Evolutionary conservation across 2,113 vertebrate genomes (phyloP), one percentile per base, ranked within the genome.

Genomic region (Stictonetta naevosa): DNA sequence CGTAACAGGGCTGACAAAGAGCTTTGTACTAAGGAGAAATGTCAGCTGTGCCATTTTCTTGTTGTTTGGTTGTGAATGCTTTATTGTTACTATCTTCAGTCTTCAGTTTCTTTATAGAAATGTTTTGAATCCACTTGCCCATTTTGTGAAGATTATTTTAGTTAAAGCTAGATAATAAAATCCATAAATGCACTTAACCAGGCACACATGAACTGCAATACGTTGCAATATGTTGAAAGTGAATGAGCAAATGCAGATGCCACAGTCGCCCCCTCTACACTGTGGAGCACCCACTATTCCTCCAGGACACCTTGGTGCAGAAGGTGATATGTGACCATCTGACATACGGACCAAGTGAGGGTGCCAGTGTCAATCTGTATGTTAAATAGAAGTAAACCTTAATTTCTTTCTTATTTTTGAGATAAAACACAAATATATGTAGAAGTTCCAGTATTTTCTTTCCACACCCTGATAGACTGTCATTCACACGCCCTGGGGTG

Each of bases 291-390:
- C 33, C 33, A 25, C 8, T 31, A 20, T 74, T 64, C 20, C 38
- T 28, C 9, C 50, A 8, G 48, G 29, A 34, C 7, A 11, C 36
- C 25, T 6, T 25, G 23, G 16, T 38, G 60, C 60, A 38, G 34
- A 38, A 36, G 16, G 22, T 62, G 34, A 11, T 7, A 14, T 0
- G 0, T 56, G 40, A 69, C 29, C 2, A 2, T 33, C 53, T n/a
- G 38, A 67, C 8, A 15, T 14, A 28, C 2, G 2, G 44, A 68
- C 28, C 36, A 33, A 4, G 8, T 40, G 64, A 71, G 56, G 19
- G 13, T 48, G 34, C 20, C 21, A 25, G 1, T 48, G 23, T 55
- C 48, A 14, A 40, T 13, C 7, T 71, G 29, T 48, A 33, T 63
- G 48, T 40, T 40, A 77, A 71, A 56, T 71, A 26, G 26, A 50